Conservation (phyloP, 1,140 invertebrate genomes). For the Tribolium castaneum region DNA sequence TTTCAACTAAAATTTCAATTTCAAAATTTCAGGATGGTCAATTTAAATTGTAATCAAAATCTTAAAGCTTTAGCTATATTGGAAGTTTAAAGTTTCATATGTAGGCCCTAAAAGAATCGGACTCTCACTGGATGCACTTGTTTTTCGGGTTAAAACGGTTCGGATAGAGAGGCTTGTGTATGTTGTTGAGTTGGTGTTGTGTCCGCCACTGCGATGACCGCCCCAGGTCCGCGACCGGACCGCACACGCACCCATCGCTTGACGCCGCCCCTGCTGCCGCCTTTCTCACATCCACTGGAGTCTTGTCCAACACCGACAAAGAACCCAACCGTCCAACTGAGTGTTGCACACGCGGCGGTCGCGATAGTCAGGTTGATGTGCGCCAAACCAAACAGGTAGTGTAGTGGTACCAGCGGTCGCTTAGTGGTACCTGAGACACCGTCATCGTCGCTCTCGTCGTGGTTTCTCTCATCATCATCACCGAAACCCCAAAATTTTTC, state of each 20-base stretch:
- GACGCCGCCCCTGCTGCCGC: not conserved
- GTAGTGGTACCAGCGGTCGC: slow-evolving; percentile 18
- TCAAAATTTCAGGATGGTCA: too few species aligned
- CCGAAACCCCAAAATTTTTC: not conserved
- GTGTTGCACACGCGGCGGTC: not conserved
- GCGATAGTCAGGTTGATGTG: slow-evolving; percentile 42
- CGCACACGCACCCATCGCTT: not conserved
- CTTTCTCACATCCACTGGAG: not conserved
- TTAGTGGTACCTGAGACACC: not conserved
- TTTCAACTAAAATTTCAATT: too few species aligned
- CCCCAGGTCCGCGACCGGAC: not conserved
- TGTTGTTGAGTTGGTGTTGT: too few species aligned
- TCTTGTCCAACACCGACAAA: not conserved
- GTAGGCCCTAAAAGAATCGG: too few species aligned
- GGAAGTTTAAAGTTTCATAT: too few species aligned
- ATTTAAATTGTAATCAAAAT: too few species aligned
- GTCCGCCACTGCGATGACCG: too few species aligned
- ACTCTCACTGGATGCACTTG: too few species aligned
- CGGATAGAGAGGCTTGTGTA: too few species aligned
- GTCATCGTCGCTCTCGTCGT: not conserved
- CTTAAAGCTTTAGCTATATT: too few species aligned
- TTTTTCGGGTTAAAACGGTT: too few species aligned
- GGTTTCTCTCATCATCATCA: not conserved
- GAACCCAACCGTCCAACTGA: slow-evolving; percentile 4
- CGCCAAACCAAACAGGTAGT: slow-evolving; percentile 38